These are phyloP conservation scores for Drosophila obscura DNA, from an alignment of 1,140 invertebrate species.

Conservation along the genomic window DNA sequence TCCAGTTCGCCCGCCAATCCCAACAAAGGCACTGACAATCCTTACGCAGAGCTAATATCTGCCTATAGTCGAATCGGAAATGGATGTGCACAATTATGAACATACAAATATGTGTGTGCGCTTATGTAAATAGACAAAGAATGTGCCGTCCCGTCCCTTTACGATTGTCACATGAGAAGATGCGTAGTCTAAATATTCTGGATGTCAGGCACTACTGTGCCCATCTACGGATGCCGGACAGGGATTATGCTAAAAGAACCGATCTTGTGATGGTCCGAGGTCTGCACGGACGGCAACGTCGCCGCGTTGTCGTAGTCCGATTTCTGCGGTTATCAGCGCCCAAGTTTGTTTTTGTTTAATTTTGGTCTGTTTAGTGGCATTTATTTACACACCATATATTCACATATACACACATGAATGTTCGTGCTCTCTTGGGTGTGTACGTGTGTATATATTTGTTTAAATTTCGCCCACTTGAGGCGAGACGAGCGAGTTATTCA, in stretches of 20 bases:
- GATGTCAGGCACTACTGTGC: background rate
- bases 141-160: too few relatives aligned
- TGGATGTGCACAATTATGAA: too few relatives aligned
- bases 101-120: too few relatives aligned
- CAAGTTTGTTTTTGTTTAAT: constrained; percentile 71
- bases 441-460: constrained; percentile 51
- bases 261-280: constrained; percentile 2
- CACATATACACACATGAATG: constrained; percentile 7
- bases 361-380: constrained; percentile 66
- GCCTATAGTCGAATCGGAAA: too few relatives aligned
- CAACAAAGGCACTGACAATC: background rate
- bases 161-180: too few relatives aligned
- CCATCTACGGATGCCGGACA: background rate
- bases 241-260: too few relatives aligned
- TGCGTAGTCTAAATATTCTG: too few relatives aligned
- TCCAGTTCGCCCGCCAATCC: constrained; percentile 3
- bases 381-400: constrained; percentile 59
- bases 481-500: constrained; percentile 58
- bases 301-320: constrained; percentile 71
- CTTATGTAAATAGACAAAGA: too few relatives aligned
- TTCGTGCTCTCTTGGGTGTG: constrained; percentile 5
- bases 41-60: too few relatives aligned
- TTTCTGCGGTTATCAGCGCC: constrained; percentile 71
- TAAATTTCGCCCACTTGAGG: constrained; percentile 61
- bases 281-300: constrained; percentile 44